phyloP scores from a whole-genome alignment of 2,888 invertebrate species.

The Drosophila diplacantha region DNA sequence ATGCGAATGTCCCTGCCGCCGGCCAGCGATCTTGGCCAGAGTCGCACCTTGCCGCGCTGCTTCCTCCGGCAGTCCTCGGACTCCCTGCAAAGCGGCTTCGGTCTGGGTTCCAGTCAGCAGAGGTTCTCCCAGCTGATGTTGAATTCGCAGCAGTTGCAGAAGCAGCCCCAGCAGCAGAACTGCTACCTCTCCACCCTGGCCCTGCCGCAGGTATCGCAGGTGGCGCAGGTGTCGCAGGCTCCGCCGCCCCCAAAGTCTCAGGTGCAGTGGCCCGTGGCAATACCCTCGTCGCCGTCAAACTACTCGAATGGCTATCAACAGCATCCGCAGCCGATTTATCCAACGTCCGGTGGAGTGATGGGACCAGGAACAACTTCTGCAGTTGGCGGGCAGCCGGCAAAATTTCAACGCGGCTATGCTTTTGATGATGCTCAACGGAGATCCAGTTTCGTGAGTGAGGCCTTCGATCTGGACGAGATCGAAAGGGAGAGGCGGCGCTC shows the following conservation, averaged over 20 bases:
- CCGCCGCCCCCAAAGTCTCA: constrained; percentile 17
- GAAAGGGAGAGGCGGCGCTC: constrained; percentile 77
- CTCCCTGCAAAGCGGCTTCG: constrained; percentile 55
- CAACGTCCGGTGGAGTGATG: constrained; percentile 24
- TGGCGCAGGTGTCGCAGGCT: no score
- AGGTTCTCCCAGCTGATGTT: constrained; percentile 54
- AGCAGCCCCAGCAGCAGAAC: constrained; percentile 56
- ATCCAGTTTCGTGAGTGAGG: constrained; percentile 60
- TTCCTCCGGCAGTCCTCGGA: constrained; percentile 70
- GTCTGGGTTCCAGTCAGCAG: constrained; percentile 50
- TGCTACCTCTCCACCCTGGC: constrained; percentile 62
- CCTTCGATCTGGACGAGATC: constrained; percentile 77
- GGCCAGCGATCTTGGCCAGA: constrained; percentile 55
- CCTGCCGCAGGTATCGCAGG: constrained; percentile 43
- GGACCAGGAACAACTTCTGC: constrained; percentile 10
- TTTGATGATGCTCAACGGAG: constrained; percentile 72
- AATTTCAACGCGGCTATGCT: constrained; percentile 72
- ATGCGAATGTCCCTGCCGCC: constrained; percentile 31
- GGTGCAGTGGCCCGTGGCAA: constrained; percentile 76
- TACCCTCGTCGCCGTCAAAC: constrained; percentile 76
- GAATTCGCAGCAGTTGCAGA: constrained; percentile 34
- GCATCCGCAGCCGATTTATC: constrained; percentile 55
- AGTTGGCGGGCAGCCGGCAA: constrained; percentile 31
- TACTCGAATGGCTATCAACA: constrained; percentile 64
- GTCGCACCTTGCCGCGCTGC: constrained; percentile 76